Evolutionary conservation across 2,888 invertebrate genomes (phyloP).

Genomic region (Sarcophaga variegata): DNA sequence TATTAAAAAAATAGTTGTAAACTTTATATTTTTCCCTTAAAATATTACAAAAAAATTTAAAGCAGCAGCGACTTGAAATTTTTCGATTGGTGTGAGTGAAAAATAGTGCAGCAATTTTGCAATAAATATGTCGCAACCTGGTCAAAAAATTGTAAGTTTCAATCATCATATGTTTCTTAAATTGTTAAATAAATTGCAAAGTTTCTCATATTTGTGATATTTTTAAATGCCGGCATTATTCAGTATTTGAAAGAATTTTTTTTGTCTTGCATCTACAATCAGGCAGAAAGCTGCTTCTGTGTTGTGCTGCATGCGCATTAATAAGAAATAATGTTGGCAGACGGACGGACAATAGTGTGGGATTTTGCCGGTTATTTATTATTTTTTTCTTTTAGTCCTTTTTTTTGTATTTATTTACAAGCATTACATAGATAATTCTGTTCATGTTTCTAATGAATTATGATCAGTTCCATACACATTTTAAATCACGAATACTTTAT

Average conservation of each 20-base stretch:
- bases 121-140: conserved; percentile 60
- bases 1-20: conserved; percentile 28
- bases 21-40: not conserved
- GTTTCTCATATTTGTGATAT: not conserved
- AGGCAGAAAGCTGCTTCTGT: not conserved
- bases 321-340: conserved; percentile 8
- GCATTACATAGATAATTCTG: not conserved
- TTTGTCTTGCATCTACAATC: not conserved
- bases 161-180: not conserved
- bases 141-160: conserved; percentile 65
- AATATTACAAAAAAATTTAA: conserved; percentile 3
- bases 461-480: too few relatives aligned
- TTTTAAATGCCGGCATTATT: conserved; percentile 1
- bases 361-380: conserved; percentile 45
- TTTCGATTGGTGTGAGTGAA: not conserved
- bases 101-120: conserved; percentile 30
- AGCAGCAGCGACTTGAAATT: conserved; percentile 7
- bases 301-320: conserved; percentile 57
- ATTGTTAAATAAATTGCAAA: not conserved
- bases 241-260: conserved; percentile 11
- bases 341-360: conserved; percentile 11
- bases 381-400: not conserved
- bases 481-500: too few relatives aligned
- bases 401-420: not conserved
- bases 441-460: not conserved